A percentile compares a stretch with the other conserved stretches of the same genome.
phyloP scores from a whole-genome alignment of 2,888 invertebrate genomes.

The Tipula unca region DNA sequence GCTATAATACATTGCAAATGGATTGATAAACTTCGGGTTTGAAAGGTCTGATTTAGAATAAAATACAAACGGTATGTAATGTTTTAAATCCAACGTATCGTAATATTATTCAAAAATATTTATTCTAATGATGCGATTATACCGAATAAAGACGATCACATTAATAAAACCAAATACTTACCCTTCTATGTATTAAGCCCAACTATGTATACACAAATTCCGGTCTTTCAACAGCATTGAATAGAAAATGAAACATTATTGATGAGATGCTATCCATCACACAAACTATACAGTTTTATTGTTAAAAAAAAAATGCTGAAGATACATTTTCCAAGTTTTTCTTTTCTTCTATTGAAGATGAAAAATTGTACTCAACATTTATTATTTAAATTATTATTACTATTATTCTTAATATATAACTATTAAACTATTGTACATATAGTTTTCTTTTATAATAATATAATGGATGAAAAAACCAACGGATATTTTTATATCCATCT shows the following conservation, averaged over 20 bases:
- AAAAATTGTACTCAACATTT: not conserved
- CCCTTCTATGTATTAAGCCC: not conserved
- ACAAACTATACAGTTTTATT: not conserved
- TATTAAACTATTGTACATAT: not conserved
- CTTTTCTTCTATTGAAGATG: not conserved
- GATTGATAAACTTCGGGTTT: too few species aligned
- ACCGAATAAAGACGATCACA: not conserved
- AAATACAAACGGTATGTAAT: too few species aligned
- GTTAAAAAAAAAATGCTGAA: not conserved
- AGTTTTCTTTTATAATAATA: not conserved
- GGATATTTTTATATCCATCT: not conserved
- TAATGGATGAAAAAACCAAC: not conserved
- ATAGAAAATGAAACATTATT: not conserved
- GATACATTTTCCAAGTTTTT: not conserved
- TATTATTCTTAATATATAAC: not conserved
- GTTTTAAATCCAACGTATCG: not conserved
- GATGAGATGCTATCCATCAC: not conserved
- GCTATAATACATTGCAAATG: too few species aligned
- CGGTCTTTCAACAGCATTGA: not conserved
- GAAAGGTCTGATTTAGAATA: too few species aligned
- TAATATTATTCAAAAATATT: not conserved
- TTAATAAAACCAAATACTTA: not conserved
- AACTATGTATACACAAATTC: not conserved
- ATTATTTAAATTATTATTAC: constrained; percentile 14
- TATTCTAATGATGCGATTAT: not conserved